Conservation (phyloP, 2,797 vertebrate genomes). For the Tenualosa ilisha region DNA sequence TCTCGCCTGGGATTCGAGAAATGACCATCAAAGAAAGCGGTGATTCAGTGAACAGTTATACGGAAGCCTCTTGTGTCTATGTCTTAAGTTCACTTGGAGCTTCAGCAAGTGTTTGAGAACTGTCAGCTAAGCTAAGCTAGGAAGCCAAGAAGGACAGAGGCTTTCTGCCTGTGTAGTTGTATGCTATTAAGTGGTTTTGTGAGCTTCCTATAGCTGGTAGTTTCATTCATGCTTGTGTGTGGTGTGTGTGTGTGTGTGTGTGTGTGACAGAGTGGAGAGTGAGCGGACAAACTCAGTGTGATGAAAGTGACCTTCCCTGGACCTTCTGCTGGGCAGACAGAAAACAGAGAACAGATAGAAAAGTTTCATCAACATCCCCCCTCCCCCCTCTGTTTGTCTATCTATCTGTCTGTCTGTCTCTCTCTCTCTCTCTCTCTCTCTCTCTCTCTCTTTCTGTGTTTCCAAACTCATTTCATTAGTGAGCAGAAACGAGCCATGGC, state of each 20-base stretch:
- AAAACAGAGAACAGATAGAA: neutral
- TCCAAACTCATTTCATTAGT: slow-evolving; percentile 60
- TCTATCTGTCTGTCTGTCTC: neutral
- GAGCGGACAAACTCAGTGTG: neutral
- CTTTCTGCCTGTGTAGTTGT: neutral
- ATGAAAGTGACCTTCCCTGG: neutral
- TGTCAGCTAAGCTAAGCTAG: neutral
- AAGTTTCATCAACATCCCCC: neutral
- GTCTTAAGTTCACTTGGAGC: neutral
- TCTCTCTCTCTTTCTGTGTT: neutral
- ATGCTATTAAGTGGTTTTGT: neutral
- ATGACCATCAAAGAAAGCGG: neutral
- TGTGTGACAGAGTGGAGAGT: neutral
- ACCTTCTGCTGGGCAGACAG: neutral
- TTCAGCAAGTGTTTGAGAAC: neutral
- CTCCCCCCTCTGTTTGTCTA: neutral
- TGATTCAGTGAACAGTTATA: neutral
- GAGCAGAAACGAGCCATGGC: slow-evolving; percentile 43
- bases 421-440: neutral
- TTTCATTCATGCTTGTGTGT: neutral
- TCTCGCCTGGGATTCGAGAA: neutral
- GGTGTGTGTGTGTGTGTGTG: neutral
- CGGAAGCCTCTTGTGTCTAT: neutral
- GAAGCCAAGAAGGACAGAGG: neutral
- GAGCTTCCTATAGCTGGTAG: neutral